A percentile compares a stretch with the other conserved stretches of the same genome.
These are phyloP conservation scores for Menidia menidia DNA, from an alignment of 2,797 vertebrate genomes.

Conservation along the genomic window DNA sequence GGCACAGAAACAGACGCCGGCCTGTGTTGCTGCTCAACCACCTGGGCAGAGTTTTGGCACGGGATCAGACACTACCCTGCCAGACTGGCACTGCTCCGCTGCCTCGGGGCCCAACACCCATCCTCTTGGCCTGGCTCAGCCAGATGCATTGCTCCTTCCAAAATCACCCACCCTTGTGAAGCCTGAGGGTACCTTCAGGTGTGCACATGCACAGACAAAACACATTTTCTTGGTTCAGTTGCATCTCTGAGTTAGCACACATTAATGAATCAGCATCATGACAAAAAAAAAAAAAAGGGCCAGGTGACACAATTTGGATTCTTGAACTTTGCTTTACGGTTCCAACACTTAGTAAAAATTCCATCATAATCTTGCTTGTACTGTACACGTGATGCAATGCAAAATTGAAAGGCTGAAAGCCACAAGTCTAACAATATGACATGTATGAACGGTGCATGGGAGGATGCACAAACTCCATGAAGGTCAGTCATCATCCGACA, in stretches of 20 bases:
- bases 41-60: conserved; percentile 83
- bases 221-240: conserved; percentile 33
- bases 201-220: conserved; percentile 53
- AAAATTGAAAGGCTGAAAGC: conserved; percentile 30
- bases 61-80: conserved; percentile 80
- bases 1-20: conserved; percentile 80
- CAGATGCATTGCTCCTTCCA: conserved; percentile 47
- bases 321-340: conserved; percentile 19
- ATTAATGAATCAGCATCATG: conserved; percentile 20
- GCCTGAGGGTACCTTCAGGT: conserved; percentile 66
- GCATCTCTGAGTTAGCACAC: conserved; percentile 24
- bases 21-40: conserved; percentile 83
- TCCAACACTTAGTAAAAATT: conserved; percentile 36
- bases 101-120: conserved; percentile 73
- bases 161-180: conserved; percentile 52
- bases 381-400: conserved; percentile 53
- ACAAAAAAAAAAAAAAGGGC: not conserved
- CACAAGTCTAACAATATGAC: conserved; percentile 22
- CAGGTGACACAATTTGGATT: conserved; percentile 1
- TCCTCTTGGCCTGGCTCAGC: conserved; percentile 55
- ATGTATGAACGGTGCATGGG: not conserved
- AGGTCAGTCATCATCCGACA: conserved; percentile 88
- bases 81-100: conserved; percentile 74
- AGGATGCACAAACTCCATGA: not conserved
- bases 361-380: conserved; percentile 43